Evolutionary conservation across 2,888 invertebrate species (phyloP).

Genomic region (Platycnemis pennipes): DNA sequence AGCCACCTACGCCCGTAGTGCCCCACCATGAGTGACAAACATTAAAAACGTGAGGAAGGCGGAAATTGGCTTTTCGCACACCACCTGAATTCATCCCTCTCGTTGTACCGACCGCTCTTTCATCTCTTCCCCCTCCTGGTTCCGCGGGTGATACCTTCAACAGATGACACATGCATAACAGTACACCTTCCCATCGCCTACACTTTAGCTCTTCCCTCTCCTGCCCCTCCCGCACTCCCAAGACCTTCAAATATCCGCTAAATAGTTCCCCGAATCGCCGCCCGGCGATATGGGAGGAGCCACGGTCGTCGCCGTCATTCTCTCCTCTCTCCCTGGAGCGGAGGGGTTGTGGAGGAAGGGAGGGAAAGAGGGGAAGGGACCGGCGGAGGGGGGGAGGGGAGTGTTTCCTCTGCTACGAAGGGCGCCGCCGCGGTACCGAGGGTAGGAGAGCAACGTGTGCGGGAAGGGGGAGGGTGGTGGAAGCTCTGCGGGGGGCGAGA

Average conservation of each 20-base stretch:
- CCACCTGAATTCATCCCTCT: not conserved
- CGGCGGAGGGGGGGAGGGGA: slow-evolving; percentile 52
- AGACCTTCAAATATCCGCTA: slow-evolving; percentile 41
- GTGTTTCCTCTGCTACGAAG: not conserved
- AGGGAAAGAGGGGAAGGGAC: slow-evolving; percentile 29
- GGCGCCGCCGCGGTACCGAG: slow-evolving; percentile 13
- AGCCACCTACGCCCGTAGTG: not conserved
- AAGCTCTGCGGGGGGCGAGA: slow-evolving; percentile 76
- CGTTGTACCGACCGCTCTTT: not conserved
- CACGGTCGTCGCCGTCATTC: slow-evolving; percentile 15
- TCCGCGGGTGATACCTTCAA: not conserved
- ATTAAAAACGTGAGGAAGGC: not conserved
- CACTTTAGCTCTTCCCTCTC: not conserved
- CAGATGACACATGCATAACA: not conserved
- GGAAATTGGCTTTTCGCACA: not conserved
- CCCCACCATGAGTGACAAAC: not conserved
- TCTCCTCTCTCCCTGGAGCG: not conserved
- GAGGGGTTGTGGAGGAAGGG: slow-evolving; percentile 14
- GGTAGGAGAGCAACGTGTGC: not conserved
- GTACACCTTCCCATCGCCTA: not conserved
- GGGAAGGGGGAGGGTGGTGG: slow-evolving; percentile 29
- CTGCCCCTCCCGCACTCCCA: not conserved
- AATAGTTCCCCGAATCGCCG: slow-evolving; percentile 51
- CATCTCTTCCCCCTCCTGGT: not conserved
- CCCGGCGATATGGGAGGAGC: slow-evolving; percentile 49